Evolutionary conservation across 2,888 invertebrate species (phyloP).

Genomic region (Lithophane leautieri): DNA sequence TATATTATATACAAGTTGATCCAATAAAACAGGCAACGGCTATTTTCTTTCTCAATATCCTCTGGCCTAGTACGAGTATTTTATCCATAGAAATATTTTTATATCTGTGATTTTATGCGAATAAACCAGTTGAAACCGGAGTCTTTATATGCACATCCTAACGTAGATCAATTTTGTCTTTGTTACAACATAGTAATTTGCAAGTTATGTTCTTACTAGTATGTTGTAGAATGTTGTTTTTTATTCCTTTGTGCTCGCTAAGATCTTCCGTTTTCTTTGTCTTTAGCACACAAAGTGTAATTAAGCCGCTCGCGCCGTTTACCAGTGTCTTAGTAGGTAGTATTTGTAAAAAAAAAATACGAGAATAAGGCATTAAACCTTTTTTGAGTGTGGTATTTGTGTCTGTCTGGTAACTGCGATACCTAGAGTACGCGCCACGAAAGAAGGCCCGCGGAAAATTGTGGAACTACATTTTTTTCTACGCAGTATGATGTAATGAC

Average conservation of each 20-base stretch:
- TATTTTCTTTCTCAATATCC: neutral
- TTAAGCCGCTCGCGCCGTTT: constrained; percentile 22
- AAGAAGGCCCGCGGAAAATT: no score
- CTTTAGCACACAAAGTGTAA: constrained; percentile 28
- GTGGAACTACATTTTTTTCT: no score
- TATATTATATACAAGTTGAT: neutral
- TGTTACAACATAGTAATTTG: constrained; percentile 46
- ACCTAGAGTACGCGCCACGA: no score
- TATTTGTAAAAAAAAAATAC: constrained; percentile 10
- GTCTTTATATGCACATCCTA: constrained; percentile 17
- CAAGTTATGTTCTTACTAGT: constrained; percentile 37
- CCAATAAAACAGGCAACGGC: neutral
- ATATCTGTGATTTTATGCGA: neutral
- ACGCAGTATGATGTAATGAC: no score
- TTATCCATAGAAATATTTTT: neutral
- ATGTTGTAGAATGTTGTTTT: constrained; percentile 56
- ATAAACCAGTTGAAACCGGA: constrained; percentile 25
- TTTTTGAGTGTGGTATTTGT: constrained; percentile 2
- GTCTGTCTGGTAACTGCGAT: neutral
- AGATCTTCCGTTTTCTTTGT: constrained; percentile 60
- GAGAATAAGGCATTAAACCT: constrained; percentile 12
- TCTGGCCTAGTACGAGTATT: neutral
- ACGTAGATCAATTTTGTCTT: constrained; percentile 42
- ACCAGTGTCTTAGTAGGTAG: neutral
- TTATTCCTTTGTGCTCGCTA: constrained; percentile 51